phyloP scores from a whole-genome alignment of 1,140 invertebrate genomes.

The Drosophila persimilis region DNA sequence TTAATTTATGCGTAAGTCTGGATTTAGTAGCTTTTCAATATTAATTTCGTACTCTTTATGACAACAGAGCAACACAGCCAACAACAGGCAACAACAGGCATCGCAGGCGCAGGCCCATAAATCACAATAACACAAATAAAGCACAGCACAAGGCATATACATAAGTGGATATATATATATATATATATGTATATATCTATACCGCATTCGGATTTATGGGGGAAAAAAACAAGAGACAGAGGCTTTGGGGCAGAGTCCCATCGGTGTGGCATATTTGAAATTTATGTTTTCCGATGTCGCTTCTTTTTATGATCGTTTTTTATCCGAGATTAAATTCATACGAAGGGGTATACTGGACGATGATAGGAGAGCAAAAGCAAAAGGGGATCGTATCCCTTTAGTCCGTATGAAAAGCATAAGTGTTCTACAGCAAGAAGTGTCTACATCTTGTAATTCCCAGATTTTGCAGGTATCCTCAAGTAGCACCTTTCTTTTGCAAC shows the following conservation, averaged over 20 bases:
- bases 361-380: conserved; percentile 10
- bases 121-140: conserved; percentile 72
- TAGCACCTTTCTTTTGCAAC: too few relatives aligned
- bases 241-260: conserved; percentile 5
- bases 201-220: conserved; percentile 68
- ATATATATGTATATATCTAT: conserved; percentile 39
- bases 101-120: conserved; percentile 53
- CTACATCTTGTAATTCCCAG: too few relatives aligned
- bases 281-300: conserved; percentile 49
- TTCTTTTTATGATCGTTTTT: conserved; percentile 49
- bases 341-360: conserved; percentile 20
- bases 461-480: too few relatives aligned
- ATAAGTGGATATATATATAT: conserved; percentile 20
- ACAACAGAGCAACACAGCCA: conserved; percentile 31
- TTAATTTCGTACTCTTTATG: conserved; percentile 68
- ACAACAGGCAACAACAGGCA: too few relatives aligned
- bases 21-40: conserved; percentile 78
- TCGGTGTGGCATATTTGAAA: conserved; percentile 39
- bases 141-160: conserved; percentile 21
- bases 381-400: conserved; percentile 15
- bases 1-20: conserved; percentile 80
- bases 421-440: too few relatives aligned
- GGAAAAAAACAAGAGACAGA: conserved; percentile 40
- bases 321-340: conserved; percentile 20
- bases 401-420: background rate